Evolutionary conservation across 2,888 invertebrate species (phyloP), one percentile per base, ranked within the genome.

Genomic region (Acanthosoma haemorrhoidale): DNA sequence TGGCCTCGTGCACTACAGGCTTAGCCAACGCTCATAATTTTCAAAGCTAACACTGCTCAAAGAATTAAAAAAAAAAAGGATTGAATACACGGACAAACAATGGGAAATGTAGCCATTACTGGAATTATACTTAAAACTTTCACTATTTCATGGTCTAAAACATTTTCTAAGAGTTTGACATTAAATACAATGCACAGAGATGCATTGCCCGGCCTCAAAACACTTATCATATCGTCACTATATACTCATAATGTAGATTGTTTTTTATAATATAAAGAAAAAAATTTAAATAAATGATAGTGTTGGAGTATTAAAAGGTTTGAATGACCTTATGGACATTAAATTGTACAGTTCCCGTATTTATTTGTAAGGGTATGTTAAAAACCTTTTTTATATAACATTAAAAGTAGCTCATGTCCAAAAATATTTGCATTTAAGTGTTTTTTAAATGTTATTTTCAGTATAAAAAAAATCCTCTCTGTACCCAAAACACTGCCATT

Each of bases 401-500:
- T 51, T 57, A 41, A n/a, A 67, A 67, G 57, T 67, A 67, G 67
- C 67, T 67, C 67, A 67, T 67, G 67, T 67, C 67, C 67, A 57
- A 67, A 63, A 67, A 66, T 66, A 34, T 67, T 57, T 67, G 67
- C 67, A 67, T 67, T 67, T 67, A 67, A 57, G 57, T 67, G 67
- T 67, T 67, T 64, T n/a, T 67, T 67, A 57, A 67, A 67, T 67
- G 67, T 67, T 67, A 67, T 67, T 67, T 67, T 67, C 67, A 67
- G 67, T 57, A 67, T 32, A 67, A 67, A 57, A 32, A 32, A 41
- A 32, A 51, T 32, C 67, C 57, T 67, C 67, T 34, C 67, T 67
- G 67, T 67, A 67, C 41, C 39, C 31, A 67, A 67, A 57, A 57
- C 67, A 67, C 67, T 67, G 67, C 67, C 67, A 67, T 67, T 51